A percentile compares a stretch with the other conserved stretches of the same genome.
Evolutionary conservation across 2,888 invertebrate genomes (phyloP).

Genomic region (Hermodice carunculata): DNA sequence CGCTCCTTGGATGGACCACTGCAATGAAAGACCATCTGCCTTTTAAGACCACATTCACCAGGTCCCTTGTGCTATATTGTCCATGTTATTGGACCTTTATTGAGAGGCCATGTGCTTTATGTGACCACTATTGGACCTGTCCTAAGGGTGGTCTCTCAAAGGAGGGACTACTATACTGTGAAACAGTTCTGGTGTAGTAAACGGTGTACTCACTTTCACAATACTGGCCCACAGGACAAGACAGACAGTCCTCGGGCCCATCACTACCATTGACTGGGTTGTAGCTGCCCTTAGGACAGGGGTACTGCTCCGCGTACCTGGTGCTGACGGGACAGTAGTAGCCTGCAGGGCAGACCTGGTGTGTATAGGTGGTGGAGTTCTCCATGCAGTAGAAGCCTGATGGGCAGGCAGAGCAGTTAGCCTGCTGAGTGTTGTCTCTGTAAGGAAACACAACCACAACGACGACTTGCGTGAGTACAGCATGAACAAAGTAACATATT

Average conservation of each 20-base stretch:
- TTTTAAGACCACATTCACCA: too few species aligned
- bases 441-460: too few species aligned
- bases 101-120: too few species aligned
- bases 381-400: conserved; percentile 62
- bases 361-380: conserved; percentile 54
- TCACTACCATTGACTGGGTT: conserved; percentile 56
- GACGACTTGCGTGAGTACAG: too few species aligned
- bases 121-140: too few species aligned
- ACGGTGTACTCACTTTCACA: conserved; percentile 54
- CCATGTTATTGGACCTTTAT: not conserved
- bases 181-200: not conserved
- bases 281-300: conserved; percentile 61
- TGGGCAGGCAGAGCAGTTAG: conserved; percentile 56
- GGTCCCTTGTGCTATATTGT: too few species aligned
- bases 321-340: conserved; percentile 64
- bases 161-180: too few species aligned
- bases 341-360: conserved; percentile 58
- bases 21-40: too few species aligned
- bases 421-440: conserved; percentile 52
- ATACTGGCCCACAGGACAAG: conserved; percentile 62
- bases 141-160: too few species aligned
- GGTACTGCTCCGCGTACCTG: conserved; percentile 50
- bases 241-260: conserved; percentile 50
- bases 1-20: too few species aligned
- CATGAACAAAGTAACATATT: too few species aligned